These are phyloP conservation scores for Eulemur macaco DNA, from an alignment of 2,113 vertebrate species.

Conservation along the genomic window DNA sequence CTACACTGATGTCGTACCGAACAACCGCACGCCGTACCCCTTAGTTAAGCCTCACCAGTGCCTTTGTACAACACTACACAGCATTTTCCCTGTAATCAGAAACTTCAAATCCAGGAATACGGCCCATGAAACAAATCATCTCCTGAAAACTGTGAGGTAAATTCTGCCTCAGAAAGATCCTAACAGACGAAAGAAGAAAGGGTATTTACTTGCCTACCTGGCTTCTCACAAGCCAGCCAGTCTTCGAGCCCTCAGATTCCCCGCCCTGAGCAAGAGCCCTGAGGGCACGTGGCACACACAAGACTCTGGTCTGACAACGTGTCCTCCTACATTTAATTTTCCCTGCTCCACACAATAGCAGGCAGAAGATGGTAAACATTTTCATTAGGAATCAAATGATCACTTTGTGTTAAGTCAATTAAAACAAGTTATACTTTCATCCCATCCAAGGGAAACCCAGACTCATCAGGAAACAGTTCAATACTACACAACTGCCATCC, in stretches of 20 bases:
- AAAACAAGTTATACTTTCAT: background rate
- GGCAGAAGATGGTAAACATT: background rate
- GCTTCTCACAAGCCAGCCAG: accelerated
- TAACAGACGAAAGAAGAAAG: background rate
- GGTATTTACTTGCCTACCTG: background rate
- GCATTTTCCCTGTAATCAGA: background rate
- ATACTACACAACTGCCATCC: no score
- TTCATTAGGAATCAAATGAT: background rate
- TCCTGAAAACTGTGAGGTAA: background rate
- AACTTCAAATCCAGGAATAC: background rate
- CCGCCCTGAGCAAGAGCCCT: background rate
- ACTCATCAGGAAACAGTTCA: background rate
- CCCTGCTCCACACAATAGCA: background rate
- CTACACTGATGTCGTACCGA: accelerated
- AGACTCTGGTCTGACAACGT: background rate
- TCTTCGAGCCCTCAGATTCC: background rate
- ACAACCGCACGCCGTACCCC: accelerated
- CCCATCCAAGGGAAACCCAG: background rate
- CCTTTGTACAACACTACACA: background rate
- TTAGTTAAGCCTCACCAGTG: background rate
- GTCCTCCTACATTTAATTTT: background rate
- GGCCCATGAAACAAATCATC: background rate
- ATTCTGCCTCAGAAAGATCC: background rate
- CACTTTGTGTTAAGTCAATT: background rate
- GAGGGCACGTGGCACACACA: background rate